Evolutionary conservation across 2,888 invertebrate species (phyloP), one percentile per base, ranked within the genome.

Genomic region (Cantharis rufa): DNA sequence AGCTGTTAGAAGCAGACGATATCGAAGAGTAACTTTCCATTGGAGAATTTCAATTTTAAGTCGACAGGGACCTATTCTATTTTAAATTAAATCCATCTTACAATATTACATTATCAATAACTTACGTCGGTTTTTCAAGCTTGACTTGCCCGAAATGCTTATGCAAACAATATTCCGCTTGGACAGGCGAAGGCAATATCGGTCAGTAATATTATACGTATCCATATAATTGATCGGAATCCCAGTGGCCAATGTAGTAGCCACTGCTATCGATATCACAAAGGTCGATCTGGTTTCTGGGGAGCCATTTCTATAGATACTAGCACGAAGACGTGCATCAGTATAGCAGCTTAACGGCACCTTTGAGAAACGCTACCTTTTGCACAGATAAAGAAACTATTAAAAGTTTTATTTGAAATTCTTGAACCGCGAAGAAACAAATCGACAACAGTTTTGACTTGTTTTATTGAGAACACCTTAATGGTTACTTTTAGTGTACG

Each of bases 251-350:
- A 71, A 74, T 71, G 73, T 71, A 70, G 70, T 48, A 71, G 68
- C 68, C 70, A 64, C 48, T 61, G 75, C 72, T 78, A 78, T 78
- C 74, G 76, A 78, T 78, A 78, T 78, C 76, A 77, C 78, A 79
- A 79, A 81, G 79, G 80, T 79, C 78, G 78, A 75, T 77, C 74
- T 75, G 82, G 83, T 85, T 85, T 83, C 86, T 81, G 82, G 87
- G 85, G 86, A 86, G 85, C 86, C 87, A 86, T 88, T 48, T 87
- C 82, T 82, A 81, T 83, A 83, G 85, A 85, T 86, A 85, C 85
- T 83, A 84, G 82, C 82, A 83, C 85, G 83, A 85, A 85, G 85
- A 85, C 85, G 86, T 84, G 86, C 84, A 86, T 86, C 85, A 84
- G 84, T 80, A 83, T 82, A 84, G 83, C 85, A 84, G 82, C 84